phyloP scores from a whole-genome alignment of 2,888 invertebrate species.

The Eupithecia exiguata region DNA sequence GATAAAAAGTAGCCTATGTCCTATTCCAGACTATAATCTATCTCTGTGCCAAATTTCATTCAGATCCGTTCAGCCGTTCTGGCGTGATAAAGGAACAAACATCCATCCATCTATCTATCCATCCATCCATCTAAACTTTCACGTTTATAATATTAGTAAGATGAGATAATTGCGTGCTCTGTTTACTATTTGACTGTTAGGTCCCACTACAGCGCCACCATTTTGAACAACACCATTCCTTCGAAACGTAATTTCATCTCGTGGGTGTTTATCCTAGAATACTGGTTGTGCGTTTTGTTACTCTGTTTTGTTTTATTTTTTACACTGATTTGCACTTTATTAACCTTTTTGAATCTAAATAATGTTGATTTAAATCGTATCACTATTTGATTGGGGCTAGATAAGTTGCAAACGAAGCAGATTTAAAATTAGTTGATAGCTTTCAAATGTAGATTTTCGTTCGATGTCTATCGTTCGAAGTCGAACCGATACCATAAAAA shows the following conservation, averaged over 20 bases:
- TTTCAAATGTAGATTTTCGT: not conserved
- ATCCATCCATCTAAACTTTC: no score
- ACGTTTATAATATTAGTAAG: no score
- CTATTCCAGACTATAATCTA: no score
- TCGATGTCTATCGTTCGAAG: not conserved
- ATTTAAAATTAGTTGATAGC: not conserved
- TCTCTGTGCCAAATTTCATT: no score
- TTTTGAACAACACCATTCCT: not conserved
- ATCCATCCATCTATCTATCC: no score
- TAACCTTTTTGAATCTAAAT: constrained; percentile 34
- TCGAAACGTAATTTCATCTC: not conserved
- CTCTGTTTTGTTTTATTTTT: constrained; percentile 37
- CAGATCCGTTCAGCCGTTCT: no score
- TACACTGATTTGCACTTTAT: constrained; percentile 44
- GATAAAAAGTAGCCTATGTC: no score
- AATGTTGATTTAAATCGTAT: constrained; percentile 32
- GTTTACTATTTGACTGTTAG: not conserved
- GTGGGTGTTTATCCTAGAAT: not conserved
- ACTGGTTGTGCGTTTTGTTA: constrained; percentile 32
- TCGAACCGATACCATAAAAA: not conserved
- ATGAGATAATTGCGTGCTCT: no score
- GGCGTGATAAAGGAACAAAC: no score
- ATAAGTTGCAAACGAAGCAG: constrained; percentile 20
- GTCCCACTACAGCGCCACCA: not conserved
- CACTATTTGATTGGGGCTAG: constrained; percentile 26